These are phyloP conservation scores for Tympanuchus pallidicinctus DNA, from an alignment of 2,113 vertebrate species.

Conservation along the genomic window DNA sequence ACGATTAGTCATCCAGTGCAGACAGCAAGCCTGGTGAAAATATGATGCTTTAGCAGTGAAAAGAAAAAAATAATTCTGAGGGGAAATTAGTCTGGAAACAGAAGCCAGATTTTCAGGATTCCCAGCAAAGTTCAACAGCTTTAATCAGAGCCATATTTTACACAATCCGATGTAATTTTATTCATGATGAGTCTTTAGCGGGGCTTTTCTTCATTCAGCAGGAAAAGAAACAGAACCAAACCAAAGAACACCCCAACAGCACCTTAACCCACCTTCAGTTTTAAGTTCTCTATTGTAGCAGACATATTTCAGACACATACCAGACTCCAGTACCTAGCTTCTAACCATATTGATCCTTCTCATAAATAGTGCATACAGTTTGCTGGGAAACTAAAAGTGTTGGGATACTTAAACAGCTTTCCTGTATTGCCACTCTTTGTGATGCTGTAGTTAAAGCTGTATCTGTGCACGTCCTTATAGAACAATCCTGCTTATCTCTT, in stretches of 20 bases:
- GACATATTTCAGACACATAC: conserved; percentile 47
- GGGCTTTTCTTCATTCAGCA: not conserved
- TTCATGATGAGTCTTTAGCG: conserved; percentile 6
- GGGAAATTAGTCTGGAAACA: conserved; percentile 72
- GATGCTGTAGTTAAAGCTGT: conserved; percentile 5
- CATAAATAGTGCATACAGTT: conserved; percentile 70
- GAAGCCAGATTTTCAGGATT: conserved; percentile 41
- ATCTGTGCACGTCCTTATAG: not conserved
- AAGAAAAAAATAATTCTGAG: conserved; percentile 56
- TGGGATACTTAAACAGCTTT: conserved; percentile 49
- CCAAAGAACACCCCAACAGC: not conserved
- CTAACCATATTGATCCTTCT: conserved; percentile 66
- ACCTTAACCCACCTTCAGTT: conserved; percentile 6
- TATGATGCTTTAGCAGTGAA: conserved; percentile 73
- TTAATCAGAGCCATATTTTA: conserved; percentile 13
- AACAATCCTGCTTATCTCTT: not conserved
- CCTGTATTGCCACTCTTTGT: conserved; percentile 1
- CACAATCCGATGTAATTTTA: not conserved
- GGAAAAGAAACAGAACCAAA: not conserved
- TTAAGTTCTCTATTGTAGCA: conserved; percentile 33
- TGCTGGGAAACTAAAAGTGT: conserved; percentile 53
- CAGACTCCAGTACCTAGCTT: conserved; percentile 56
- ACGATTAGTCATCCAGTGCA: conserved; percentile 87
- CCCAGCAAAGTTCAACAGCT: conserved; percentile 58
- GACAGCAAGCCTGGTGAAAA: conserved; percentile 85